These are phyloP conservation scores for Trichogramma evanescens DNA, from an alignment of 2,888 invertebrate species.

Conservation along the genomic window DNA sequence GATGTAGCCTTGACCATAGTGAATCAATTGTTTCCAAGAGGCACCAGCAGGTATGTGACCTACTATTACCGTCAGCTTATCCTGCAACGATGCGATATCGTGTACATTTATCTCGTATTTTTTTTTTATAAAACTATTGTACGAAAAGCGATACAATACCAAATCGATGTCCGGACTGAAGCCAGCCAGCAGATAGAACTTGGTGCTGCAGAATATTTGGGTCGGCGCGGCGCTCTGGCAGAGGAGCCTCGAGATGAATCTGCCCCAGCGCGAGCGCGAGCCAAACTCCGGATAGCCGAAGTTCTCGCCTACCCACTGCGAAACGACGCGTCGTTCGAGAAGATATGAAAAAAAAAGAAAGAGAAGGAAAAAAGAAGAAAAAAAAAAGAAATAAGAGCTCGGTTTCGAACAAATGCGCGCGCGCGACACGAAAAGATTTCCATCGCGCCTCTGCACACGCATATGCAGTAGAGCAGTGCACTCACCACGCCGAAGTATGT, in stretches of 20 bases:
- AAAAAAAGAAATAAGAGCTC: background rate
- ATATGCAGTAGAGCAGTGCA: constrained; percentile 5
- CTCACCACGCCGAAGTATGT: constrained; percentile 43
- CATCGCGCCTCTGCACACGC: background rate
- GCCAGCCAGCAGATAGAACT: constrained; percentile 34
- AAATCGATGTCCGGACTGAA: constrained; percentile 28
- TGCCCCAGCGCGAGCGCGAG: constrained; percentile 39
- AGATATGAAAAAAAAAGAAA: background rate
- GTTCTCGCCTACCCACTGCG: constrained; percentile 41
- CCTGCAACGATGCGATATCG: constrained; percentile 24
- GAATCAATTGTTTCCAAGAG: constrained; percentile 42
- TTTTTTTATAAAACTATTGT: background rate
- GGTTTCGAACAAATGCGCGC: background rate
- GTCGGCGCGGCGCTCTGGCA: constrained; percentile 34
- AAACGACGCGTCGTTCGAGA: constrained; percentile 1
- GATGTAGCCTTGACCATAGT: constrained; percentile 41
- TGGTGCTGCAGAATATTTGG: constrained; percentile 37
- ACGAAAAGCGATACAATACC: constrained; percentile 1
- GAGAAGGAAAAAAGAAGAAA: background rate
- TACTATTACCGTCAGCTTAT: constrained; percentile 36
- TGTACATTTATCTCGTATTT: background rate
- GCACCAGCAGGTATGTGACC: constrained; percentile 42
- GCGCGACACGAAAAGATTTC: background rate
- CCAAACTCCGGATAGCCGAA: constrained; percentile 43
- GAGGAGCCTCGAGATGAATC: constrained; percentile 37